Evolutionary conservation across 2,888 invertebrate species (phyloP).

Genomic region (Brachyptera putata): DNA sequence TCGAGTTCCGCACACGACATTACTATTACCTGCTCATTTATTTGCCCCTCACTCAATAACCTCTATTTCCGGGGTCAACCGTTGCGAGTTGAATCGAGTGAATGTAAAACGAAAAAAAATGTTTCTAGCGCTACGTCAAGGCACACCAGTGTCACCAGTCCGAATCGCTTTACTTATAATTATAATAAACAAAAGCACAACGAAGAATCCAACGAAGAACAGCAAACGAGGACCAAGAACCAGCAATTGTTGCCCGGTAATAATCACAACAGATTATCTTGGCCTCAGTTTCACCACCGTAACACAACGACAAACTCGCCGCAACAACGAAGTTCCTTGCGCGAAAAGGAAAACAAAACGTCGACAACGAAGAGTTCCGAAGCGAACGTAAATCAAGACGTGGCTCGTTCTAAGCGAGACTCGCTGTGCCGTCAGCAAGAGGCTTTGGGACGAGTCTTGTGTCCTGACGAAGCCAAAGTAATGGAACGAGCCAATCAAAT

Average conservation of each 20-base stretch:
- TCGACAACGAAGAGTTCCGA: conserved; percentile 30
- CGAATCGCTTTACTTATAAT: conserved; percentile 23
- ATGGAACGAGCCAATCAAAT: conserved; percentile 83
- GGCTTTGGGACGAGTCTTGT: conserved; percentile 56
- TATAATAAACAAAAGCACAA: conserved; percentile 47
- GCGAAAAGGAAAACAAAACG: conserved; percentile 20
- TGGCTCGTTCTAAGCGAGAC: conserved; percentile 19
- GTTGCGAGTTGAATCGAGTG: too few species aligned
- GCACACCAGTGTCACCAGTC: conserved; percentile 21
- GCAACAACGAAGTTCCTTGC: conserved; percentile 23
- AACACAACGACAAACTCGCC: conserved; percentile 14
- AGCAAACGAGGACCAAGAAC: neutral
- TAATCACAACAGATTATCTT: conserved; percentile 54
- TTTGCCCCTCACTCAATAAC: too few species aligned
- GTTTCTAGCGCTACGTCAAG: conserved; percentile 23
- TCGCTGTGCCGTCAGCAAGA: conserved; percentile 33
- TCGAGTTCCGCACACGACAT: too few species aligned
- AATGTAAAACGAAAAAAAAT: too few species aligned
- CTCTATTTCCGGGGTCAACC: too few species aligned
- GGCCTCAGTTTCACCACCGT: conserved; percentile 49
- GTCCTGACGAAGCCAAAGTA: conserved; percentile 71
- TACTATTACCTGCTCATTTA: too few species aligned
- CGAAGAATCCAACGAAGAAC: conserved; percentile 46
- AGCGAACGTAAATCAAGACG: conserved; percentile 18
- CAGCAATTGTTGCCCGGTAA: conserved; percentile 39